These are phyloP conservation scores for Scaptodrosophila lebanonensis DNA, from an alignment of 1,140 invertebrate species.

Conservation along the genomic window DNA sequence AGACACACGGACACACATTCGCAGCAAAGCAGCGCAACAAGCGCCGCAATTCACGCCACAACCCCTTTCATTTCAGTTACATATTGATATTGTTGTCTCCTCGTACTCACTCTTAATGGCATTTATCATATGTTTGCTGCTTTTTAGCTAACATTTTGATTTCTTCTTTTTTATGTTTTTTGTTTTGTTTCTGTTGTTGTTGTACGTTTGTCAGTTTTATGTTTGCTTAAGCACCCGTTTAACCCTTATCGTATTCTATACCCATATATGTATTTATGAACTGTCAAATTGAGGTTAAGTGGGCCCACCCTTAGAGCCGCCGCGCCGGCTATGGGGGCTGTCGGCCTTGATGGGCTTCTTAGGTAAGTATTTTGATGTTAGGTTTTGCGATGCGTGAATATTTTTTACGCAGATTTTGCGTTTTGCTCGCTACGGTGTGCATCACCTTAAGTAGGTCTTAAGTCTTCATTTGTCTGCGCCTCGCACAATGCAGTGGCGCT, in stretches of 20 bases:
- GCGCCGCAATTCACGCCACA: too few species aligned
- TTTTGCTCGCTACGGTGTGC: constrained; percentile 18
- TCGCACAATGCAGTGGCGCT: too few species aligned
- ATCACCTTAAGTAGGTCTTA: constrained; percentile 62
- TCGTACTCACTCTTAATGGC: constrained; percentile 48
- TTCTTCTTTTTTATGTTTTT: neutral
- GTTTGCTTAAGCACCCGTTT: constrained; percentile 21
- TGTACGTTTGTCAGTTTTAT: constrained; percentile 7
- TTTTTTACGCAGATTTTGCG: constrained; percentile 42
- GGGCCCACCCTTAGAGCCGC: constrained; percentile 4
- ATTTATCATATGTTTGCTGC: constrained; percentile 55
- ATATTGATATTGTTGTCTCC: constrained; percentile 67
- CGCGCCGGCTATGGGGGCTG: neutral
- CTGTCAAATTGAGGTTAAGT: constrained; percentile 71
- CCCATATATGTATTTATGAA: constrained; percentile 64
- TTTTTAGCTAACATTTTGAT: neutral
- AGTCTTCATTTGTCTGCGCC: constrained; percentile 65
- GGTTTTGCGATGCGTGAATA: constrained; percentile 30
- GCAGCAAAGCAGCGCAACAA: too few species aligned
- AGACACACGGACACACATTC: neutral
- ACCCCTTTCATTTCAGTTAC: constrained; percentile 41
- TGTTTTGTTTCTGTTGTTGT: neutral
- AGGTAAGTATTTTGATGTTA: constrained; percentile 58
- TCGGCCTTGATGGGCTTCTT: constrained; percentile 24
- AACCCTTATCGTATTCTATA: constrained; percentile 48